Evolutionary conservation across 2,888 invertebrate genomes (phyloP).

Genomic region (Cabera pusaria): DNA sequence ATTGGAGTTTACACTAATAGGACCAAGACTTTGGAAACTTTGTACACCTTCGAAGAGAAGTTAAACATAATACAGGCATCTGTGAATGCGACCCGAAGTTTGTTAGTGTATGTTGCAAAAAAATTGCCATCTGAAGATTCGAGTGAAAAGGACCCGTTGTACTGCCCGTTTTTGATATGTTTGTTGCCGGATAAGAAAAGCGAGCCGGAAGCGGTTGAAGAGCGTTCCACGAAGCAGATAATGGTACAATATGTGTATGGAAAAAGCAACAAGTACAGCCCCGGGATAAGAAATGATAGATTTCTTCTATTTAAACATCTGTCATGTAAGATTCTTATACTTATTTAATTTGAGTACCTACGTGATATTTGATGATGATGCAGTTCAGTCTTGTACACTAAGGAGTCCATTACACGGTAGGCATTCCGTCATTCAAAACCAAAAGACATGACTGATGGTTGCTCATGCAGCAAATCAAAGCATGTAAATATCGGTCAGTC

Average conservation of each 20-base stretch:
- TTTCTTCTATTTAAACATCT: slow-evolving; percentile 90
- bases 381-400: too few relatives aligned
- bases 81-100: slow-evolving; percentile 86
- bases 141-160: slow-evolving; percentile 68
- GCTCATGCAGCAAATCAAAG: too few relatives aligned
- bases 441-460: too few relatives aligned
- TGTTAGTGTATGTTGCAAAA: slow-evolving; percentile 88
- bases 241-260: slow-evolving; percentile 91
- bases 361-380: too few relatives aligned
- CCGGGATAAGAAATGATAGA: slow-evolving; percentile 84
- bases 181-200: slow-evolving; percentile 69
- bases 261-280: slow-evolving; percentile 77
- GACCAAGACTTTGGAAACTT: slow-evolving; percentile 81
- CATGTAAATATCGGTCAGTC: too few relatives aligned
- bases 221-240: slow-evolving; percentile 87
- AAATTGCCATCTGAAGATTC: slow-evolving; percentile 55
- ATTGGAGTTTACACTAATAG: slow-evolving; percentile 86
- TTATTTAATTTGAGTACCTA: too few relatives aligned
- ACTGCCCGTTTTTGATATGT: slow-evolving; percentile 86
- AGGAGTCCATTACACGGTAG: too few relatives aligned
- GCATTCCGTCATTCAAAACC: too few relatives aligned
- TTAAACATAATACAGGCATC: slow-evolving; percentile 91
- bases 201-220: slow-evolving; percentile 65
- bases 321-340: slow-evolving; percentile 86
- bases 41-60: slow-evolving; percentile 85